These are phyloP conservation scores for Psilanteris sp. DNA, from an alignment of 1,140 invertebrate genomes.

Conservation along the genomic window DNA sequence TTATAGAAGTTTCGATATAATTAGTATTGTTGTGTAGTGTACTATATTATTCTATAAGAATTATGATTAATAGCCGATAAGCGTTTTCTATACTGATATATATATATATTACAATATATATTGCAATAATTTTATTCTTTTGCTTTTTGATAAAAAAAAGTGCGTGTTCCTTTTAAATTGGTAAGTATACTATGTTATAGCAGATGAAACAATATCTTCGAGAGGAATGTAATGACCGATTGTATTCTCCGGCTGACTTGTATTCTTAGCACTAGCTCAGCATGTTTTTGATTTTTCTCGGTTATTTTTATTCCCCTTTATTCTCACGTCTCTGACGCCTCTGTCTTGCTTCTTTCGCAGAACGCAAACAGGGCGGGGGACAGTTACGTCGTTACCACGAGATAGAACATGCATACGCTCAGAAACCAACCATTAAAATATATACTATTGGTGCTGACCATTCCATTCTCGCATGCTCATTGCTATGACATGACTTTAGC, in stretches of 20 bases:
- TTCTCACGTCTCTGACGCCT: conserved; percentile 52
- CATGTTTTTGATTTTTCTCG: conserved; percentile 27
- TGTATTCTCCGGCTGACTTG: conserved; percentile 23
- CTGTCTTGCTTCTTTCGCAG: conserved; percentile 41
- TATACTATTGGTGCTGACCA: conserved; percentile 70
- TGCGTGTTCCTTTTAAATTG: too few species aligned
- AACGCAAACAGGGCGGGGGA: conserved; percentile 51
- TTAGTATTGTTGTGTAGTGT: too few species aligned
- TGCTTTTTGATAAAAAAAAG: too few species aligned
- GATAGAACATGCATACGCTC: conserved; percentile 69
- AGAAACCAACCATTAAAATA: conserved; percentile 75
- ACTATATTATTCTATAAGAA: too few species aligned
- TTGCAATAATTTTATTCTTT: too few species aligned
- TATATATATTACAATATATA: too few species aligned
- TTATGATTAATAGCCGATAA: too few species aligned
- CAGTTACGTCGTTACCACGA: conserved; percentile 67
- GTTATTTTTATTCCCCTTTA: conserved; percentile 10
- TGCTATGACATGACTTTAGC: conserved; percentile 68
- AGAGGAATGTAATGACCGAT: conserved; percentile 29
- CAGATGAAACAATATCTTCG: conserved; percentile 13
- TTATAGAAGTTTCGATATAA: too few species aligned
- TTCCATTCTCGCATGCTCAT: conserved; percentile 72
- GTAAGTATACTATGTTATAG: too few species aligned
- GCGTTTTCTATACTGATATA: too few species aligned
- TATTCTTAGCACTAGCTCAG: conserved; percentile 38